A percentile compares a stretch with the other conserved stretches of the same genome.
Evolutionary conservation across 1,140 invertebrate species (phyloP).

Genomic region (Macrocentrus cingulum): DNA sequence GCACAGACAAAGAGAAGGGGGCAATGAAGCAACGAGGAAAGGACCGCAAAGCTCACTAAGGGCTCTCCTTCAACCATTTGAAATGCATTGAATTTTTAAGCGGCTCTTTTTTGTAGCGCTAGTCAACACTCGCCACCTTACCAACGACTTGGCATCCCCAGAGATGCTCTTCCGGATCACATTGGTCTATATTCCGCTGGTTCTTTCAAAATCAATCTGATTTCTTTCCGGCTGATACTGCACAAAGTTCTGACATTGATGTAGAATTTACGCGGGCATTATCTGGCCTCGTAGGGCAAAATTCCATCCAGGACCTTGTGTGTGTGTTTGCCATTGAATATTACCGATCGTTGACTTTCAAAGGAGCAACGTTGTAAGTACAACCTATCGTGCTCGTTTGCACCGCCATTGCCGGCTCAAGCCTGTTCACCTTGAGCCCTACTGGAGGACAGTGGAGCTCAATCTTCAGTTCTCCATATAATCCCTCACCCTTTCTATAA

Average conservation of each 20-base stretch:
- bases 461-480: conserved; percentile 8
- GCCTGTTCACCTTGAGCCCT: conserved; percentile 57
- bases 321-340: conserved; percentile 13
- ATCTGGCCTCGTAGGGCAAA: no score
- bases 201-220: no score
- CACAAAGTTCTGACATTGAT: no score
- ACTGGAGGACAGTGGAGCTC: conserved; percentile 48
- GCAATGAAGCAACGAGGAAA: conserved; percentile 9
- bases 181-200: background rate
- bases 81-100: conserved; percentile 61
- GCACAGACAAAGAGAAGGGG: conserved; percentile 15
- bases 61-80: conserved; percentile 50
- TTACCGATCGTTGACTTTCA: conserved; percentile 11
- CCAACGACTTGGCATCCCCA: conserved; percentile 14
- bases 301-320: no score
- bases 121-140: conserved; percentile 17
- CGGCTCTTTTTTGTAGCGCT: conserved; percentile 37
- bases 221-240: no score
- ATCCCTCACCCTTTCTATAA: background rate
- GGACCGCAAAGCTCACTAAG: conserved; percentile 25
- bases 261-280: no score
- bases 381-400: conserved; percentile 37
- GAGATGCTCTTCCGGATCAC: conserved; percentile 32
- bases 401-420: conserved; percentile 50
- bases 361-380: conserved; percentile 4